Evolutionary conservation across 2,888 invertebrate species (phyloP), one percentile per base, ranked within the genome.

Genomic region (Phaonia tiefii): DNA sequence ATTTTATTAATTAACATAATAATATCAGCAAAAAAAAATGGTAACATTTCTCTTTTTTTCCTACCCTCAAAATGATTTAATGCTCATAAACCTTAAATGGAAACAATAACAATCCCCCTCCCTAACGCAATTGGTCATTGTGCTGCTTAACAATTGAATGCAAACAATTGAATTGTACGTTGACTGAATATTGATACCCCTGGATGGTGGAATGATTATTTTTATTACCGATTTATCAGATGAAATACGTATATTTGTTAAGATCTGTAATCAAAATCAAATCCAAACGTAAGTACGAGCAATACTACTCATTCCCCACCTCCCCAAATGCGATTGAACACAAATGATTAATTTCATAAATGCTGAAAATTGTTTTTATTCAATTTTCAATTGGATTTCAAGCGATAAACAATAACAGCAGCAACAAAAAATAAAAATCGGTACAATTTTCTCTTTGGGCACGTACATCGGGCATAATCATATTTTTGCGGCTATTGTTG

Each of bases 31-130:
- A 69, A 73, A 56, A 58, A 46, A 66, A 44, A 67, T 67, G 63
- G 70, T 37, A 8, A 44, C 44, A 44, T 8, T 10, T 44, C 10
- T 4, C 37, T 37, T n/a, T n/a, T 44, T 44, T n/a, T 5, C 37
- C 42, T 72, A 42, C 42, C 4, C 63, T n/a, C 54, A 54, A 67
- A 56, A 80, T 63, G 26, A 80, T 80, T 76, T 73, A 76, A 76
- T 80, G 77, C 66, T 44, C 46, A 71, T 80, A 74, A 77, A 71
- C 66, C 66, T 37, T 73, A 70, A 58, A 76, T 51, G 76, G 76
- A 76, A 66, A 77, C 66, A 26, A 71, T 37, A 51, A 22, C 46
- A 66, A 58, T 79, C 74, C 54, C 31, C 70, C 25, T 54, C 15
- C 7, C 58, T 31, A 17, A 20, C 10, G 2, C 11, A 31, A 11